Conservation (phyloP, 2,113 vertebrate species). For the Bos indicus region DNA sequence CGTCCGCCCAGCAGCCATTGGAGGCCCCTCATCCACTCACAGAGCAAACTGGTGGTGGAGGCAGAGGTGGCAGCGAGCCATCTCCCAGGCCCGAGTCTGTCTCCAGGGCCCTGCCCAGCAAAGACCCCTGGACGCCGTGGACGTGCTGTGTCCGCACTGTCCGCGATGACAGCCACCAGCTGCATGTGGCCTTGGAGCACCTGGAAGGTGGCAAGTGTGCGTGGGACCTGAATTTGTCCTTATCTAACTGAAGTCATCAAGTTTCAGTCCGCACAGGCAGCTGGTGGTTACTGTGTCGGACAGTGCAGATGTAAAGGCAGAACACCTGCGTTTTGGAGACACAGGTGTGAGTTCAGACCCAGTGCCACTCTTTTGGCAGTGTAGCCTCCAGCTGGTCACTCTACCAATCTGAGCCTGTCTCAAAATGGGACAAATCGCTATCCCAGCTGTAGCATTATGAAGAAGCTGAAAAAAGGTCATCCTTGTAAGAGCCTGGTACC, state of each 20-base stretch:
- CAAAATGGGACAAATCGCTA: neutral
- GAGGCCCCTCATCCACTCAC: neutral
- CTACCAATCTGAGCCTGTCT: neutral
- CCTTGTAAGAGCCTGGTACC: neutral
- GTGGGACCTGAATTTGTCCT: too few relatives aligned
- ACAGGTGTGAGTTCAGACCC: neutral
- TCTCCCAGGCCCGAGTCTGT: too few relatives aligned
- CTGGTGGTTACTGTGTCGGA: accelerated
- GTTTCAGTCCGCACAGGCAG: neutral
- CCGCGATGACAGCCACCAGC: accelerated
- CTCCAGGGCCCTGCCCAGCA: neutral
- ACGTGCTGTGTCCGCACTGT: accelerated
- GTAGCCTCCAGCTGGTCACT: neutral
- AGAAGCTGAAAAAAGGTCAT: neutral
- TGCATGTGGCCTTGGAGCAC: neutral
- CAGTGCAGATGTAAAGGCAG: neutral
- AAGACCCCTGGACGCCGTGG: accelerated
- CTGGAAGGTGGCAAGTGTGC: neutral
- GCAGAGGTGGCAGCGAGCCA: accelerated
- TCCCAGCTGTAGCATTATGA: neutral
- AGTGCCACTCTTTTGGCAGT: neutral
- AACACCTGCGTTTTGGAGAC: neutral
- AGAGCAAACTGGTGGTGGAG: neutral
- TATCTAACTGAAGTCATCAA: neutral
- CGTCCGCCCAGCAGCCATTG: accelerated